These are phyloP conservation scores for Desmophyllum pertusum DNA, from an alignment of 92 coral and sea anemone species.

Conservation along the genomic window DNA sequence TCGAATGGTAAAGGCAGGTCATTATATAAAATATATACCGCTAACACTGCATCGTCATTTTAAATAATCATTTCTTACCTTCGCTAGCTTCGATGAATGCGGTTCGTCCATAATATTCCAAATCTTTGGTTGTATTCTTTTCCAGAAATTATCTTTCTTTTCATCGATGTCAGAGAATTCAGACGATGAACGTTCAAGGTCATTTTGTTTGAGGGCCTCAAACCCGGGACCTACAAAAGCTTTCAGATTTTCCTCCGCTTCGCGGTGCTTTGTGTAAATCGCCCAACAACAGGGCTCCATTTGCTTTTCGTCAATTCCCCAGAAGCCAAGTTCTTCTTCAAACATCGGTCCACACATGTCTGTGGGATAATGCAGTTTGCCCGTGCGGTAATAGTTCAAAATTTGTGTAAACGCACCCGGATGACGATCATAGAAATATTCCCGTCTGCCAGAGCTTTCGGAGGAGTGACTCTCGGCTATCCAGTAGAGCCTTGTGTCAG, in stretches of 20 bases:
- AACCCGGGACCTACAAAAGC: conserved; percentile 92
- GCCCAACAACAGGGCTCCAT: conserved; percentile 98
- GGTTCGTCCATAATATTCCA: conserved; percentile 86
- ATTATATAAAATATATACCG: background rate
- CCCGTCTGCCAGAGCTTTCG: conserved; percentile 61
- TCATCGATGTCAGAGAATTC: conserved; percentile 54
- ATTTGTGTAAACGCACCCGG: conserved; percentile 87
- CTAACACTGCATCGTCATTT: background rate
- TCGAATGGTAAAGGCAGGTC: background rate
- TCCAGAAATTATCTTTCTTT: conserved; percentile 59
- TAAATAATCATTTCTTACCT: conserved; percentile 54
- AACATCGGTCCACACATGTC: conserved; percentile 94
- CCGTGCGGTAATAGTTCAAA: conserved; percentile 84
- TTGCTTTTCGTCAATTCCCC: conserved; percentile 94
- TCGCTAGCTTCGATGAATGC: conserved; percentile 79
- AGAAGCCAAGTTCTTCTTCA: conserved; percentile 83
- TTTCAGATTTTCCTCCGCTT: conserved; percentile 84
- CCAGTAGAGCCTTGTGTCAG: conserved; percentile 87
- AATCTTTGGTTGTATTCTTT: conserved; percentile 71
- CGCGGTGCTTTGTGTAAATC: conserved; percentile 81
- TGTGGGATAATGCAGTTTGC: conserved; percentile 87
- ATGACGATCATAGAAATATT: conserved; percentile 87
- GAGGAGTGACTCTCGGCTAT: conserved; percentile 69
- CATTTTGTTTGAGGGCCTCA: conserved; percentile 59
- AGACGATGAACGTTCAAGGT: conserved; percentile 46